Evolutionary conservation across 2,797 vertebrate species (phyloP), one percentile per base, ranked within the genome.

Genomic region (Arrhamphus sclerolepis): DNA sequence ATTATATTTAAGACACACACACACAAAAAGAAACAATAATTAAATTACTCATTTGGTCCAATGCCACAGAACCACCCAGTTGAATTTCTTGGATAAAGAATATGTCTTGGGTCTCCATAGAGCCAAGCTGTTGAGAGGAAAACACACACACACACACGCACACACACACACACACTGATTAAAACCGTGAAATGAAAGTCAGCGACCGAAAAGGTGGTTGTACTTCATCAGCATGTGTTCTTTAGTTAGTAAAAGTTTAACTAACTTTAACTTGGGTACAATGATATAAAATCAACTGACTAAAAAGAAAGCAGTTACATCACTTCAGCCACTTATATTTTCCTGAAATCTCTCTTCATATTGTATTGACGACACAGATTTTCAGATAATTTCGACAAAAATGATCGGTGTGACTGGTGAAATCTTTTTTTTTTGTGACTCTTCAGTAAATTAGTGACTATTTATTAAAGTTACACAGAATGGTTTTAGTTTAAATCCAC

Each of bases 51-150:
- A 68, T 97, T 95, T 1, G 24, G 47, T 24, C 89, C 92, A 1
- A 85, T 21, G 20, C 95, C 96, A 31, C 96, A 97, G 81, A 95
- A 97, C 83, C 84, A 92, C 34, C 96, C 96, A 0, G 93, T 94
- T 20, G 95, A 96, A 84, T 97, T 95, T 47, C 90, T 90, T 17
- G 95, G 90, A 66, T 94, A 95, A 6, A 97, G 92, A 44, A 96
- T 94, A 51, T 96, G 92, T 4, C 92, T 85, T 0, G 96, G 96
- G 66, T 95, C 94, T 62, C 96, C 96, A 6, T 95, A 96, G 8
- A 94, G 59, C 95, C 95, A 96, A 21, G 95, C 95, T 96, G 75
- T 20, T 1, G 24, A 22, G 39, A 26, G 19, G 16, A 24, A 73
- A 50, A 43, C 22, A 44, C 20, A 48, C 29, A n/a, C n/a, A n/a